Base-by-base conservation (phyloP, 2,888 invertebrate genomes). In the Melanostoma mellinum region DNA sequence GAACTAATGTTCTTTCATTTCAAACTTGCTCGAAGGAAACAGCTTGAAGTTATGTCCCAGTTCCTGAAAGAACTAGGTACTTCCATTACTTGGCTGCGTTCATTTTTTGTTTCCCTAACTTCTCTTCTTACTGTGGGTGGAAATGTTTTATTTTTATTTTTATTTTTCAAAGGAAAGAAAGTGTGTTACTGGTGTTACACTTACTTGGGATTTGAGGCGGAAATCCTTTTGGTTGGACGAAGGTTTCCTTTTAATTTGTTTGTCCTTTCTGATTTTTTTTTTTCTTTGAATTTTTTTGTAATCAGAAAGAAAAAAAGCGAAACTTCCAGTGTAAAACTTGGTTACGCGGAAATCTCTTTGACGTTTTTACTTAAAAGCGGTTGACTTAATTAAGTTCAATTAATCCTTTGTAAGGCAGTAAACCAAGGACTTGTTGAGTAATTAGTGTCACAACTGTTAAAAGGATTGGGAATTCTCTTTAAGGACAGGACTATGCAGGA, bases 321-420 rank as follows among this genome's bases (percentile, higher is more conserved):
- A 33, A 44, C 60, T 60, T 44, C 42, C 60, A 60, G 60, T 44
- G 42, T 60, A 60, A 60, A 33, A 44, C 60, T 60, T 60, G 44
- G 44, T 44, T 60, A 60, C 44, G 60, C 44, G 60, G 44, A 44
- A 60, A 60, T 60, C 60, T 60, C 60, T 60, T 60, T 60, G 60
- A 60, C 60, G 60, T 60, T 60, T 44, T 60, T 60, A 60, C 44
- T 44, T 35, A 60, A 60, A 44, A 32, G 60, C 32, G 60, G 60
- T 60, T 44, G 60, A 60, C 60, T 60, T 60, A 60, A 60, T 60
- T 46, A 60, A 60, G 60, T 60, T 60, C 60, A 60, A 60, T 60
- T 60, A 33, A 46, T 60, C 20, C 60, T 44, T 60, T 60, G 35
- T 44, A 44, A 44, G 10, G 42, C 42, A 60, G 58, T 40, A 42